Base-by-base conservation (phyloP, 1,140 invertebrate genomes). In the Drosophila sechellia region DNA sequence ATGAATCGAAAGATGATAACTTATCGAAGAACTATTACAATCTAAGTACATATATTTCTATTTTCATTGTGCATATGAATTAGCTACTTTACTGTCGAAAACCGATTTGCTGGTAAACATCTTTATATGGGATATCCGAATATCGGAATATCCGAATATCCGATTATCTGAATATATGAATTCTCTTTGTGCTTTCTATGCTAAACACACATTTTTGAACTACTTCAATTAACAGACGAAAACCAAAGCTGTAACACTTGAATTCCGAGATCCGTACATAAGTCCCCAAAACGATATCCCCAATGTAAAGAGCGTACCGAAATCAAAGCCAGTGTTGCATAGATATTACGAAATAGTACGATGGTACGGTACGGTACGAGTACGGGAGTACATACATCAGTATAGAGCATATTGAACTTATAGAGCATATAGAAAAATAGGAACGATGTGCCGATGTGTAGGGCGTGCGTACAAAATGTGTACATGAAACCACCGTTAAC, bases 401-500 rank as follows among this genome's bases (percentile, higher is more conserved):
- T 49, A 58, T 48, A 27, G 27, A 27, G 27, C 27, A 27, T 10
- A 31, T 31, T 31, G 31, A 31, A 31, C 31, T 31, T 31, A 31
- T 31, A 31, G 6, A 31, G 31, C 31, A 57, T 27, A 45, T 35
- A 31, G 52, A 70, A 11, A 17, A 27, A 45, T 37, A 60, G 43
- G 55, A 22, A 35, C 31, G 52, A 68, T 54, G 39, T 66, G 60
- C 60, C 60, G 52, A 31, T 31, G 39, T 34, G 20, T 50, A 52
- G 64, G 66, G 50, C 64, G 66, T 70, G 64, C 66, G 66, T 70
- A 70, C 66, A 70, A 70, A 70, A 70, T 50, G 15, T 72, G 66
- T 71, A 72, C 69, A 72, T 72, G 69, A 75, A 76, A 76, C 73
- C 73, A 76, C 73, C 73, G 73, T 76, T 76, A 76, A 76, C 73